Base-by-base conservation (phyloP, 1,140 invertebrate genomes). In the Dryas iulia region DNA sequence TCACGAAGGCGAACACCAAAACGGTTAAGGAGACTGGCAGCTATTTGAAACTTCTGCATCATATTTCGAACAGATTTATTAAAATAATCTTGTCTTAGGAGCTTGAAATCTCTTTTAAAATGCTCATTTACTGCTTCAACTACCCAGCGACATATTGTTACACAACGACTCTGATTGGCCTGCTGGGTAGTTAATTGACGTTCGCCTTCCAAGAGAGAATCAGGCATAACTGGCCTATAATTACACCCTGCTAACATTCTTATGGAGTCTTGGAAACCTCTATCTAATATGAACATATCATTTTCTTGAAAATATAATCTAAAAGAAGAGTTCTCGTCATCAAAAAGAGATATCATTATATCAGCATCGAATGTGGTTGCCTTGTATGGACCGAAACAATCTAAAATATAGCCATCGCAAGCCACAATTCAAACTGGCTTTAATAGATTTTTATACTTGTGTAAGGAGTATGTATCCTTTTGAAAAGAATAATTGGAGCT, bases 391-490 rank as follows among this genome's bases (percentile, higher is more conserved):
- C 70, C 70, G 60, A 68, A 72, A 28, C n/a, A n/a, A n/a, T n/a
- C n/a, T n/a, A n/a, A n/a, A n/a, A n/a, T n/a, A n/a, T n/a, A n/a
- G n/a, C n/a, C n/a, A n/a, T n/a, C n/a, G n/a, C n/a, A n/a, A n/a
- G n/a, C n/a, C n/a, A n/a, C n/a, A n/a, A n/a, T n/a, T n/a, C n/a
- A n/a, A n/a, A n/a, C n/a, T n/a, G 70, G 65, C 62, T 72, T 72
- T 54, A 71, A 59, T 11, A 68, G 57, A 39, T 72, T 72, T 52
- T 58, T 64, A 31, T 67, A 68, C 18, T 72, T 72, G 10, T 72
- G 65, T 6, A 67, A 33, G n/a, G 66, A 69, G 21, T 69, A 73
- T 24, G 60, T 72, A n/a, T 72, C 23, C 33, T 72, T 72, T 68
- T 72, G 70, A 56, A 59, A 72, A 8, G 25, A 26, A 28, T 72